phyloP scores from a whole-genome alignment of 2,113 vertebrate species.

The Cyanoderma ruficeps region DNA sequence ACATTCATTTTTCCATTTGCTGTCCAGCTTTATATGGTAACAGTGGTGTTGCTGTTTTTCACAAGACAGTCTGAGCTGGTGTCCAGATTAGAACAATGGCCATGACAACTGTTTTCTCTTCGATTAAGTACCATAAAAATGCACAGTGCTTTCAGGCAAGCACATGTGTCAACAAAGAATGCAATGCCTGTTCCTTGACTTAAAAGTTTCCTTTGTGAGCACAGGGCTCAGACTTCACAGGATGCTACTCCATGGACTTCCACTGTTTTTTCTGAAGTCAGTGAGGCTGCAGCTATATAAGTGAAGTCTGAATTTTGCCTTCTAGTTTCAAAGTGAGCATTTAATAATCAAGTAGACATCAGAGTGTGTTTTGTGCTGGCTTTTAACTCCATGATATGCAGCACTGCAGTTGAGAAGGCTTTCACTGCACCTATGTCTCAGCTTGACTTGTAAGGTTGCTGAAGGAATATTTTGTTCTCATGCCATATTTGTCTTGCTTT shows the following conservation, averaged over 20 bases:
- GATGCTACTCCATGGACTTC: neutral
- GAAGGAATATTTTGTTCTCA: neutral
- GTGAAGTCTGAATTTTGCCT: neutral
- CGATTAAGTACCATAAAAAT: neutral
- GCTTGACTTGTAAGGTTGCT: neutral
- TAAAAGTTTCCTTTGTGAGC: neutral
- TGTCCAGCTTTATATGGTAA: neutral
- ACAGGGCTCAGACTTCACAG: neutral
- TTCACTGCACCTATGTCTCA: neutral
- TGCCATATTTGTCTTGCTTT: neutral
- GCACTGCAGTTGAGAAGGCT: neutral
- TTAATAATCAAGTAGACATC: neutral
- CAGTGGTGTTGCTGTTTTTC: neutral
- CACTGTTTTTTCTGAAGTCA: neutral
- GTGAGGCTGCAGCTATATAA: neutral
- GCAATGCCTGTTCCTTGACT: neutral
- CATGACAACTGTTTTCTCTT: neutral
- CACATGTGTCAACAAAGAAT: neutral
- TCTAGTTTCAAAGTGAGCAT: neutral
- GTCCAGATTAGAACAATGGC: neutral
- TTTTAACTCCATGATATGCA: neutral
- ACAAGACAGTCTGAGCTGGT: neutral
- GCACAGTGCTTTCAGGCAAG: neutral
- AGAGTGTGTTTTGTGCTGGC: neutral
- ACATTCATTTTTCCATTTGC: constrained; percentile 4